These are phyloP conservation scores for Thecophora atra DNA, from an alignment of 2,888 invertebrate genomes.

Conservation along the genomic window DNA sequence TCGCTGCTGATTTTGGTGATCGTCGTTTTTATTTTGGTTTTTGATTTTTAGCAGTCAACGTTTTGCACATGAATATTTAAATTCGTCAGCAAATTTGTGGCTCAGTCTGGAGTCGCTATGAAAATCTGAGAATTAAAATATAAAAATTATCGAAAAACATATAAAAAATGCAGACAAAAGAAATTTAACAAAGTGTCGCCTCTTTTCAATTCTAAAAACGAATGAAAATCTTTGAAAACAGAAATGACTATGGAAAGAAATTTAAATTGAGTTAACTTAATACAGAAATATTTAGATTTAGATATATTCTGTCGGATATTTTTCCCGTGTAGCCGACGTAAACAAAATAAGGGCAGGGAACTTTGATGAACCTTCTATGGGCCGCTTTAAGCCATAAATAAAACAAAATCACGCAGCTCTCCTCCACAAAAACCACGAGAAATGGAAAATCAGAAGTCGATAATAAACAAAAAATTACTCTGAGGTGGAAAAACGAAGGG, in stretches of 20 bases:
- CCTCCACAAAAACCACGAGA: neutral
- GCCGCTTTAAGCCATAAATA: slow-evolving; percentile 33
- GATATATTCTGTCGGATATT: neutral
- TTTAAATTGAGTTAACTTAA: no score
- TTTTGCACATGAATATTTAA: neutral
- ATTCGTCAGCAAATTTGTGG: slow-evolving; percentile 8
- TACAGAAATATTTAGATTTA: neutral
- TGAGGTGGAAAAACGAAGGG: slow-evolving; percentile 7
- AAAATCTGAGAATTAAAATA: neutral
- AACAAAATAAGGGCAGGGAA: slow-evolving; percentile 42
- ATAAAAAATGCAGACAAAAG: neutral
- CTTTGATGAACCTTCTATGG: slow-evolving; percentile 37
- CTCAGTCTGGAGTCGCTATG: neutral
- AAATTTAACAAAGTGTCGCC: neutral
- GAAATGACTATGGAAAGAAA: no score
- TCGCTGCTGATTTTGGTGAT: neutral
- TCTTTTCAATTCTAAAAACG: neutral
- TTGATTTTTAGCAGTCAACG: neutral
- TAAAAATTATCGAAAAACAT: neutral
- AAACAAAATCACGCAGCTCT: slow-evolving; percentile 32
- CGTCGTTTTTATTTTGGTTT: neutral
- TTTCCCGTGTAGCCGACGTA: slow-evolving; percentile 14
- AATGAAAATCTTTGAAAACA: neutral
- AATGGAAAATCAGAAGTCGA: neutral
- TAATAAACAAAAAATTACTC: slow-evolving; percentile 1